These are phyloP conservation scores for Eumaeus atala DNA, from an alignment of 1,140 invertebrate species.

Conservation along the genomic window DNA sequence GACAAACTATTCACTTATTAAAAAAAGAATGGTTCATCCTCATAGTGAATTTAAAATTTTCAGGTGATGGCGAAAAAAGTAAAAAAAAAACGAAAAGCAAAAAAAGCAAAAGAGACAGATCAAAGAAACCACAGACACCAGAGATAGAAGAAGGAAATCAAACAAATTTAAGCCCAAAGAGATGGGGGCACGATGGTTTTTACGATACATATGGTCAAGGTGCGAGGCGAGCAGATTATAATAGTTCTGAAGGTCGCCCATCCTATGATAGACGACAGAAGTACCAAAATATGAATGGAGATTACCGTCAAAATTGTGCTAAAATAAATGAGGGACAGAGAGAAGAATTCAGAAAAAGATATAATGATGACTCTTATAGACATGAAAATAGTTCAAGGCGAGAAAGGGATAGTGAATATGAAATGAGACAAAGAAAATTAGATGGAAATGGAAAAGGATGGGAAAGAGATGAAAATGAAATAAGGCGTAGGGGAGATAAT, in stretches of 20 bases:
- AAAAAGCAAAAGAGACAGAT: constrained; percentile 38
- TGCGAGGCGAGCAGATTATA: constrained; percentile 35
- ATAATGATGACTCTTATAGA: constrained; percentile 22
- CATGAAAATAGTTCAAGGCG: neutral
- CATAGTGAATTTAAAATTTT: constrained; percentile 16
- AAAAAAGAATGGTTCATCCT: no score
- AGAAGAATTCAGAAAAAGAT: constrained; percentile 22
- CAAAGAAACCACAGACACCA: constrained; percentile 33
- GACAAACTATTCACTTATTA: neutral
- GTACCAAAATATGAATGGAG: neutral
- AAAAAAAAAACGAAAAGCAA: constrained; percentile 49
- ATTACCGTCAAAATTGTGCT: neutral
- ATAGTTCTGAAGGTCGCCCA: constrained; percentile 17
- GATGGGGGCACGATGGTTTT: constrained; percentile 64
- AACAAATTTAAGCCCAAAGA: constrained; percentile 30
- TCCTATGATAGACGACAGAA: neutral
- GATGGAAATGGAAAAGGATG: constrained; percentile 9
- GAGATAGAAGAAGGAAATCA: constrained; percentile 30
- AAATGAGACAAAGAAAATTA: constrained; percentile 3
- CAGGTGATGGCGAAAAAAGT: constrained; percentile 46
- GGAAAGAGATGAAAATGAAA: constrained; percentile 12
- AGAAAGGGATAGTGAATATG: constrained; percentile 12
- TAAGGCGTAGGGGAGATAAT: constrained; percentile 15
- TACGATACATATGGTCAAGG: constrained; percentile 58
- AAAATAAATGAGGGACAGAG: constrained; percentile 22